A percentile compares a stretch with the other conserved stretches of the same genome.
Evolutionary conservation across 2,113 vertebrate species (phyloP).

Genomic region (Daphoenositta chrysoptera): DNA sequence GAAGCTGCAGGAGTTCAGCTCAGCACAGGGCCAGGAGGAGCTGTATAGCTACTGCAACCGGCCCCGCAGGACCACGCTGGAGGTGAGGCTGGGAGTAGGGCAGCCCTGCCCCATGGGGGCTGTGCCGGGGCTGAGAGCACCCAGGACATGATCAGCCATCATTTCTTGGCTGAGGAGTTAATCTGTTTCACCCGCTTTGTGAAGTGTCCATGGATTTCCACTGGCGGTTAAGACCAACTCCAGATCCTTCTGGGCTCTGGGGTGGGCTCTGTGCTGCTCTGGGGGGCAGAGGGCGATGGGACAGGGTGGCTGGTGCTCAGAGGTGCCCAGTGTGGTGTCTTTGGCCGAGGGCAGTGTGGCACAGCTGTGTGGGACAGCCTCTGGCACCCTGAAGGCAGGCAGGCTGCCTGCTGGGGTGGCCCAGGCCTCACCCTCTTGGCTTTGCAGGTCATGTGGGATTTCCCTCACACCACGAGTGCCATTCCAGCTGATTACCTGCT

Average conservation of each 20-base stretch:
- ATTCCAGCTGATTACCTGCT: slow-evolving; percentile 81
- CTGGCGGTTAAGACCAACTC: not conserved
- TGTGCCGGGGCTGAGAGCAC: not conserved
- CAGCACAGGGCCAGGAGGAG: slow-evolving; percentile 83
- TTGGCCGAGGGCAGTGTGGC: fast-evolving
- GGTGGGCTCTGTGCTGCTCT: not conserved
- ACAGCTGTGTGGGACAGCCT: not conserved
- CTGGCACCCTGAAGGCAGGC: not conserved
- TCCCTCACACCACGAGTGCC: slow-evolving; percentile 80
- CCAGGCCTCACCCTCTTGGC: not conserved
- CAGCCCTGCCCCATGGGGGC: fast-evolving
- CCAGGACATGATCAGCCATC: not conserved
- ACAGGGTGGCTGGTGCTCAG: not conserved
- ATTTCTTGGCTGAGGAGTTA: not conserved
- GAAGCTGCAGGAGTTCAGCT: slow-evolving; percentile 89
- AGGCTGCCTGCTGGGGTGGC: not conserved
- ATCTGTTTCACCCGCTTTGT: not conserved
- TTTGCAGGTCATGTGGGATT: slow-evolving; percentile 84
- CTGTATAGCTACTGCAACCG: slow-evolving; percentile 86
- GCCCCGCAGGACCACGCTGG: slow-evolving; percentile 84
- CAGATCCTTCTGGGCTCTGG: not conserved
- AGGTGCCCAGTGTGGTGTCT: fast-evolving
- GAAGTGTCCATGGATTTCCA: not conserved
- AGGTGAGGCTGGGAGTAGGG: slow-evolving; percentile 69
- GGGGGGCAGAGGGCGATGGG: not conserved